Base-by-base conservation (phyloP, 2,888 invertebrate genomes). In the Rhagonycha fulva region DNA sequence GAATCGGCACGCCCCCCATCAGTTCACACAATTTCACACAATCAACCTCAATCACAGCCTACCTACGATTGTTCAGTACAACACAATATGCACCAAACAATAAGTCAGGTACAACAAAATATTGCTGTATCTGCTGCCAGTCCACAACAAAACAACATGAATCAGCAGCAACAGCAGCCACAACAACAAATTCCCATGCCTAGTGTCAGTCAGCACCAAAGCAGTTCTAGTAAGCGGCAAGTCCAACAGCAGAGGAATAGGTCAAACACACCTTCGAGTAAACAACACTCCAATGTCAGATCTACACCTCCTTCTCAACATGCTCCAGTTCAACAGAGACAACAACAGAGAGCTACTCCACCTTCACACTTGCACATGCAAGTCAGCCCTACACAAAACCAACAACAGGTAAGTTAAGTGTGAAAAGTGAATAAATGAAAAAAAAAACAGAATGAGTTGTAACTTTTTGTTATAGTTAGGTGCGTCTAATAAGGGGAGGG, bases 41-140 rank as follows among this genome's bases (percentile, higher is more conserved):
- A 79, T 47, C 77, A 83, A 74, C 77, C 82, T 66, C 80, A 81
- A 70, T 79, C 83, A 47, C 84, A 84, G 74, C 81, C 87, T 12
- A 90, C 89, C 72, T 92, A 91, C 81, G 92, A 93, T 76, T 95
- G 95, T 84, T 93, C 94, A n/a, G 92, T 94, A 90, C 90, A 94
- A 76, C 78, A 74, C 75, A 81, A 76, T 76, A 80, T 71, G 79
- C 81, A 68, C 68, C 79, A 14, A 79, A 78, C 71, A 82, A 85
- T 19, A 81, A 86, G 88, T 73, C 87, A 88, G 47, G 79, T 80
- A 70, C 81, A 76, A 61, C 83, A 83, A 69, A 84, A 83, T 26
- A 74, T 69, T 71, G 81, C 82, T 7, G 88, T 87, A 68, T 91
- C 89, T 3, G 88, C 89, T 62, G 88, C 89, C 7, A 88, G 90